Evolutionary conservation across 2,797 vertebrate genomes (phyloP).

Genomic region (Cygnus olor): DNA sequence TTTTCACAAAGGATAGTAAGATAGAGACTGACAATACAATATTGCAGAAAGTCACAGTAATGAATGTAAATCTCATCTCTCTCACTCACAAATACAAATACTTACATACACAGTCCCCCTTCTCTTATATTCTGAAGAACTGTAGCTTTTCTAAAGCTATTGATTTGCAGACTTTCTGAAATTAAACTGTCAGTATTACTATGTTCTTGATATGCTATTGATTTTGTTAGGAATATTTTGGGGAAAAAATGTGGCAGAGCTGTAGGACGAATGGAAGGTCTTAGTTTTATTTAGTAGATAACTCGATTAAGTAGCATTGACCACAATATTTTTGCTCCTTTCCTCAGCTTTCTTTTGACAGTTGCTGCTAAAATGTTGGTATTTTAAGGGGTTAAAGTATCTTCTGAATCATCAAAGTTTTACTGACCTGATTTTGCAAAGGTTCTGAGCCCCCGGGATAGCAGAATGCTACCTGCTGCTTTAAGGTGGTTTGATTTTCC

Average conservation of each 20-base stretch:
- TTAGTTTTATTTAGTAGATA: slow-evolving; percentile 50
- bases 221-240: slow-evolving; percentile 74
- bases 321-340: neutral
- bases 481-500: slow-evolving; percentile 15
- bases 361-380: neutral
- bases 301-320: slow-evolving; percentile 54
- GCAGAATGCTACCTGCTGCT: neutral
- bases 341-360: neutral
- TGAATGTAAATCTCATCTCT: neutral
- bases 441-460: neutral
- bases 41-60: neutral
- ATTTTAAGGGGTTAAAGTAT: neutral
- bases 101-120: neutral
- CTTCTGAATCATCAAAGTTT: neutral
- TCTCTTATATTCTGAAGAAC: slow-evolving; percentile 62
- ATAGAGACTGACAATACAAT: neutral
- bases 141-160: slow-evolving; percentile 81
- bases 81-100: rapidly evolving
- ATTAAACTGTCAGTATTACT: slow-evolving; percentile 88
- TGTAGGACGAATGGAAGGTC: slow-evolving; percentile 44
- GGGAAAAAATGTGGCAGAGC: slow-evolving; percentile 11
- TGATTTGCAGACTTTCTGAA: slow-evolving; percentile 82
- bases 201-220: slow-evolving; percentile 86
- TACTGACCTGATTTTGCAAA: slow-evolving; percentile 27
- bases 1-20: neutral